Evolutionary conservation across 2,888 invertebrate genomes (phyloP).

Genomic region (Creontiades dilutus): DNA sequence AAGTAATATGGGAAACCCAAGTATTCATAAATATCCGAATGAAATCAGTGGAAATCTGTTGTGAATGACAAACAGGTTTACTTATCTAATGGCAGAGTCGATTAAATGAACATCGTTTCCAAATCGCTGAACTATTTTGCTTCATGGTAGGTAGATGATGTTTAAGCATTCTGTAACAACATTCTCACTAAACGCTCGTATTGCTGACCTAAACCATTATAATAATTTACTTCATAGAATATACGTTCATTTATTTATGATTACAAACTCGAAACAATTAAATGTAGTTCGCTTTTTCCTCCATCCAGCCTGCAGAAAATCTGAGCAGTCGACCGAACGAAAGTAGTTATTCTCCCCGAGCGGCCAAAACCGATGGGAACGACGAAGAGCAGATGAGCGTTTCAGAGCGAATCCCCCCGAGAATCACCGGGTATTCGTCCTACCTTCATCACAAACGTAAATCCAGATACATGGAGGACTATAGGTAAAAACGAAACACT

Average conservation of each 20-base stretch:
- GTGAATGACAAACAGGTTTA: too few relatives aligned
- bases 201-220: too few relatives aligned
- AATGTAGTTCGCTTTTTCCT: not conserved
- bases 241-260: not conserved
- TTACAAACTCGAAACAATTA: not conserved
- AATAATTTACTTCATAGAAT: too few relatives aligned
- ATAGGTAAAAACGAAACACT: conserved; percentile 66
- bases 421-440: conserved; percentile 71
- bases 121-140: too few relatives aligned
- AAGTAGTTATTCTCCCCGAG: conserved; percentile 68
- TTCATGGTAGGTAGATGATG: too few relatives aligned
- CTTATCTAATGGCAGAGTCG: too few relatives aligned
- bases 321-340: conserved; percentile 72
- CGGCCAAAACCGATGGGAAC: conserved; percentile 54
- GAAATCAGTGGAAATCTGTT: too few relatives aligned
- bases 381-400: conserved; percentile 71
- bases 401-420: conserved; percentile 52
- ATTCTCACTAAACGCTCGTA: too few relatives aligned
- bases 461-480: conserved; percentile 76
- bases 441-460: conserved; percentile 75
- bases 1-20: too few relatives aligned
- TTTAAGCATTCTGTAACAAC: too few relatives aligned
- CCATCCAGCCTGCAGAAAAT: conserved; percentile 72
- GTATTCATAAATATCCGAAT: too few relatives aligned
- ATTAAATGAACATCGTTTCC: too few relatives aligned